Evolutionary conservation across 2,113 vertebrate species (phyloP).

Genomic region (Plecotus auritus): DNA sequence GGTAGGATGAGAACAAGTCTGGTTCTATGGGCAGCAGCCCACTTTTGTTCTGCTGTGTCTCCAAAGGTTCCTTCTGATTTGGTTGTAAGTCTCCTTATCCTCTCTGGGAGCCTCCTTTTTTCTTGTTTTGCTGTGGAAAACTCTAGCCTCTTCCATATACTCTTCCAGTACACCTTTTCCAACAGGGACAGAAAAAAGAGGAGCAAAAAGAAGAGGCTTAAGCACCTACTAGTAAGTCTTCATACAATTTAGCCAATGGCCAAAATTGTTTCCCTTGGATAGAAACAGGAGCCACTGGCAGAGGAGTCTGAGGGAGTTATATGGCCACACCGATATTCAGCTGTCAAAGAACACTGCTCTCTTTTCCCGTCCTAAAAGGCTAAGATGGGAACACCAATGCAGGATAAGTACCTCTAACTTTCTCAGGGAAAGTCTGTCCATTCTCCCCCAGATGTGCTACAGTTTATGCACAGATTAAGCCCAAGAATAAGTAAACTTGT

Average conservation of each 20-base stretch:
- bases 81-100: not conserved
- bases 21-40: not conserved
- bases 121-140: not conserved
- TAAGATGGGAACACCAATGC: rapidly evolving
- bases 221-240: not conserved
- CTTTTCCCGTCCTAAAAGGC: not conserved
- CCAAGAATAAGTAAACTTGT: not conserved
- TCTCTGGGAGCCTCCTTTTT: not conserved
- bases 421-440: not conserved
- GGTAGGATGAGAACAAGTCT: not conserved
- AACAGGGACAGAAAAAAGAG: not conserved
- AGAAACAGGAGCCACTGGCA: not conserved
- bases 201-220: not conserved
- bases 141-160: not conserved
- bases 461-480: not conserved
- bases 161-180: not conserved
- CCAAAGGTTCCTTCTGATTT: not conserved
- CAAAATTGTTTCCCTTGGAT: not conserved
- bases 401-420: not conserved
- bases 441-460: not conserved
- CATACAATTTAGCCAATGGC: not conserved
- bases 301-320: not conserved
- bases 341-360: not conserved
- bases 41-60: not conserved
- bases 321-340: not conserved